Evolutionary conservation across 2,113 vertebrate genomes (phyloP).

Genomic region (Solenodon paradoxus): DNA sequence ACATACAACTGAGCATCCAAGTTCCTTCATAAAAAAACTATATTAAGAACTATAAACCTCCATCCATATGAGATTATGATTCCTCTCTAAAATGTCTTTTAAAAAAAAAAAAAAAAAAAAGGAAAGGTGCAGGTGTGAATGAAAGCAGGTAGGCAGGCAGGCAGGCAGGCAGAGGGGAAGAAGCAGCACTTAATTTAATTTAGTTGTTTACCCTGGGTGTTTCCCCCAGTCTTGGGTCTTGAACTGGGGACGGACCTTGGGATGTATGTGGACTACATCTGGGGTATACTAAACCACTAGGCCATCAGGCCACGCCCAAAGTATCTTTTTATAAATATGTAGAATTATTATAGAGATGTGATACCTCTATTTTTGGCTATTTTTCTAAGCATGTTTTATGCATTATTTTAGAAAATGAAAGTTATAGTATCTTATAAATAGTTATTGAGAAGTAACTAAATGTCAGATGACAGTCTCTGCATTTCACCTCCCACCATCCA

Average conservation of each 20-base stretch:
- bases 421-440: conserved; percentile 62
- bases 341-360: not conserved
- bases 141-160: too few species aligned
- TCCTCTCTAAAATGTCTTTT: not conserved
- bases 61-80: not conserved
- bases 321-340: not conserved
- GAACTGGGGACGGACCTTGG: too few species aligned
- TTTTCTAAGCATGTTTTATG: conserved; percentile 26
- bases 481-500: conserved; percentile 57
- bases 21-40: not conserved
- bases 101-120: too few species aligned
- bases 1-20: not conserved
- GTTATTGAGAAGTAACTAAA: conserved; percentile 54
- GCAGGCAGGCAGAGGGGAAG: too few species aligned
- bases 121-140: too few species aligned
- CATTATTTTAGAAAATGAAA: conserved; percentile 47
- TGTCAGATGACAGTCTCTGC: conserved; percentile 60
- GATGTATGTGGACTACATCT: too few species aligned
- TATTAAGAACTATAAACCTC: not conserved
- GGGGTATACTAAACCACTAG: too few species aligned
- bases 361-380: not conserved
- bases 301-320: too few species aligned
- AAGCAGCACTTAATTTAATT: too few species aligned
- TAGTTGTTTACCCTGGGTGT: too few species aligned
- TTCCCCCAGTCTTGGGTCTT: too few species aligned